Evolutionary conservation across 2,113 vertebrate species (phyloP), one percentile per base, ranked within the genome.

Genomic region (Falco punctatus): DNA sequence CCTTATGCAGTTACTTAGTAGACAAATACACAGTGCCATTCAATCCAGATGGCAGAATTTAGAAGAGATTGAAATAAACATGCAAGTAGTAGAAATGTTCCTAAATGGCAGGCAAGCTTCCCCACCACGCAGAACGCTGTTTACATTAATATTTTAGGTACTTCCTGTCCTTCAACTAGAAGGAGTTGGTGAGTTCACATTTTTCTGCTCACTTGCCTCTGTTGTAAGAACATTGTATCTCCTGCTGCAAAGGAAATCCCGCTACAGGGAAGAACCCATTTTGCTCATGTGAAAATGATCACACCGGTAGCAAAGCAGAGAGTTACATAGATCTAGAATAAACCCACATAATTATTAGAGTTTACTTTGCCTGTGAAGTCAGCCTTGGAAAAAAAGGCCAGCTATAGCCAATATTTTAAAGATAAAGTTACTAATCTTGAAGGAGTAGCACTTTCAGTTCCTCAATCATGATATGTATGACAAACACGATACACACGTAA

Each of bases 401-500:
- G 24, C 55, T 74, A 82, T 23, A 65, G 28, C 40, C 54, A 91
- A 77, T 46, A 80, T 70, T 91, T 85, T 64, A 85, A 72, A 91
- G 81, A 92, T 89, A 72, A 96, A 92, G 75, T 90, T 87, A 91
- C 73, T 75, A 74, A 81, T 93, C 93, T 92, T 96, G 95, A 96
- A 79, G 44, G 81, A 66, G 93, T 90, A 94, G 32, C 83, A 94
- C 96, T 96, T 96, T 71, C 82, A 96, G 95, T 96, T 98, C 94
- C 96, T 96, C 87, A 90, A 82, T 96, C 91, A 94, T 4, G 26
- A 84, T 92, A 74, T 2, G 11, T 90, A 92, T 93, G 95, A 97
- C 94, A 97, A 98, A 97, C 74, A 81, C 67, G 97, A 96, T 81
- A 97, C 75, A 96, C 33, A 64, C 57, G 44, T 90, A 97, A 97